A percentile compares a stretch with the other conserved stretches of the same genome.
phyloP scores from a whole-genome alignment of 2,113 vertebrate genomes.

The Meriones unguiculatus region DNA sequence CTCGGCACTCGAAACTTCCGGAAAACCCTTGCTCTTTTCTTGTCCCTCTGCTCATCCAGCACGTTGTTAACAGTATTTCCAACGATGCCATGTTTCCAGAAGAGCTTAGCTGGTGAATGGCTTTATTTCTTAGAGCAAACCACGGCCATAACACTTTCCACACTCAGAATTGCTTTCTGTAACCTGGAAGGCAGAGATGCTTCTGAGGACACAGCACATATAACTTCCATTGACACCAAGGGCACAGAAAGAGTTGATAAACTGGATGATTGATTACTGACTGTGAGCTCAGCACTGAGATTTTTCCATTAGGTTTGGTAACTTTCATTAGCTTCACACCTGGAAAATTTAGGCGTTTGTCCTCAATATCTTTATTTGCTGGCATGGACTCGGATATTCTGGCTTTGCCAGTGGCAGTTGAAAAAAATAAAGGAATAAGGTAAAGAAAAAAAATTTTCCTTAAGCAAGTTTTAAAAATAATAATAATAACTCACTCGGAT shows the following conservation, averaged over 20 bases:
- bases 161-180: slow-evolving; percentile 52
- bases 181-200: neutral
- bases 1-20: neutral
- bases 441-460: neutral
- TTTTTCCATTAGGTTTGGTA: slow-evolving; percentile 35
- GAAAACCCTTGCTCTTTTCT: neutral
- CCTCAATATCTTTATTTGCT: slow-evolving; percentile 33
- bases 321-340: neutral
- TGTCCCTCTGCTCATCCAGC: neutral
- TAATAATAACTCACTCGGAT: slow-evolving; percentile 36
- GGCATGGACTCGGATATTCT: neutral
- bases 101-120: neutral
- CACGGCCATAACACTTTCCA: neutral
- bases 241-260: slow-evolving; percentile 57
- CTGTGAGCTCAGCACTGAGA: slow-evolving; percentile 13
- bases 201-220: neutral
- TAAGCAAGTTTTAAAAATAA: slow-evolving; percentile 6
- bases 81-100: neutral
- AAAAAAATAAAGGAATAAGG: slow-evolving; percentile 39
- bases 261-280: slow-evolving; percentile 42
- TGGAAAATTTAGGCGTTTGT: slow-evolving; percentile 5
- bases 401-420: neutral
- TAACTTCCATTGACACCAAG: slow-evolving; percentile 51
- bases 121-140: slow-evolving; percentile 50
- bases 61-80: slow-evolving; percentile 20